Evolutionary conservation across 2,797 vertebrate species (phyloP).

Genomic region (Centropyge bicolor): DNA sequence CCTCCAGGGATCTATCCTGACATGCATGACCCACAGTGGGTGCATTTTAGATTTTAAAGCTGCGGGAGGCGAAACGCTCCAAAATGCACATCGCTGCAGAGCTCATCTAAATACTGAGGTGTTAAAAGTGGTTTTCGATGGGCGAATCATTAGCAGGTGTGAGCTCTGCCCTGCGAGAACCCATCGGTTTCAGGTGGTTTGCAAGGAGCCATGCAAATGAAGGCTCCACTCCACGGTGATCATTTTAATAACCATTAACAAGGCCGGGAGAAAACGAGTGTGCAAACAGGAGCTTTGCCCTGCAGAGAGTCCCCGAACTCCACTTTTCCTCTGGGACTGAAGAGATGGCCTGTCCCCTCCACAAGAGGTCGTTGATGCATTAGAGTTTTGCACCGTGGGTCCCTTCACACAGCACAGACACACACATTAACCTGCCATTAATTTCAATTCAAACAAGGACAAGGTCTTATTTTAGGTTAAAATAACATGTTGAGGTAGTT

Average conservation of each 20-base stretch:
- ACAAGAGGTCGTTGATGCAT: slow-evolving; percentile 87
- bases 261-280: slow-evolving; percentile 35
- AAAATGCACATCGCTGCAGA: slow-evolving; percentile 51
- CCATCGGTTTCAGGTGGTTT: slow-evolving; percentile 62
- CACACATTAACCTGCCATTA: background rate
- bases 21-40: background rate
- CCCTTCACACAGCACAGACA: slow-evolving; percentile 8
- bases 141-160: slow-evolving; percentile 82
- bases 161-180: slow-evolving; percentile 50
- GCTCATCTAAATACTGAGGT: slow-evolving; percentile 53
- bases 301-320: slow-evolving; percentile 8
- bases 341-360: slow-evolving; percentile 68
- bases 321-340: slow-evolving; percentile 28
- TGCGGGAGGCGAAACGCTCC: slow-evolving; percentile 37
- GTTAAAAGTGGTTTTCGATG: slow-evolving; percentile 75
- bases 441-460: background rate
- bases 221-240: slow-evolving; percentile 12
- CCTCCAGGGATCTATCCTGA: too few species aligned
- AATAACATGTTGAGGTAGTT: background rate
- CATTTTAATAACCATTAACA: slow-evolving; percentile 65
- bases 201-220: slow-evolving; percentile 70
- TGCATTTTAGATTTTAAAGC: slow-evolving; percentile 7
- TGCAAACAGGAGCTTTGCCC: slow-evolving; percentile 24
- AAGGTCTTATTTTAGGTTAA: background rate
- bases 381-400: slow-evolving; percentile 62